A percentile compares a stretch with the other conserved stretches of the same genome.
phyloP scores from a whole-genome alignment of 2,797 vertebrate genomes.

The Rhodeus uyekii region DNA sequence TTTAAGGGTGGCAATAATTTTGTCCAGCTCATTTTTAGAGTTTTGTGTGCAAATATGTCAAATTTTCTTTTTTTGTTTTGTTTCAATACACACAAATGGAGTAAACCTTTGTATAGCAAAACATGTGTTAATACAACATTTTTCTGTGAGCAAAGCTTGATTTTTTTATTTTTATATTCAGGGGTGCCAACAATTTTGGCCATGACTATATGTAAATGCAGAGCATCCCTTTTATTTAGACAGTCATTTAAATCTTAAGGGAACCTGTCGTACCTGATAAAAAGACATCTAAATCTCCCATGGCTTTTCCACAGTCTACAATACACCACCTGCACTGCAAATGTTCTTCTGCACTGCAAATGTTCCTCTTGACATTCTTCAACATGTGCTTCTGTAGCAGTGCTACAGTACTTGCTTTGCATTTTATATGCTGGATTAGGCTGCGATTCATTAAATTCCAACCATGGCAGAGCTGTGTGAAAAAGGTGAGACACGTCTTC shows the following conservation, averaged over 20 bases:
- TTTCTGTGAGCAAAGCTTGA: no score
- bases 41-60: no score
- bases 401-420: slow-evolving; percentile 20
- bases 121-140: no score
- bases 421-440: slow-evolving; percentile 36
- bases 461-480: slow-evolving; percentile 28
- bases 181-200: no score
- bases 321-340: not conserved
- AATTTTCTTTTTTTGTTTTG: no score
- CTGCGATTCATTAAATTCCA: slow-evolving; percentile 34
- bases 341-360: slow-evolving; percentile 22
- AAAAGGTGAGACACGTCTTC: slow-evolving; percentile 25
- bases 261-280: not conserved
- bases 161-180: no score
- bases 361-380: no score
- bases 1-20: no score
- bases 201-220: no score
- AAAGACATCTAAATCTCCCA: not conserved
- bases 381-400: not conserved
- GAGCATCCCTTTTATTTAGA: not conserved
- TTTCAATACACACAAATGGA: no score
- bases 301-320: not conserved
- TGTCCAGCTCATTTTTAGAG: no score
- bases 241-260: not conserved
- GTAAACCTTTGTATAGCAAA: no score